These are phyloP conservation scores for Tetropium fuscum DNA, from an alignment of 2,888 invertebrate genomes.

Conservation along the genomic window DNA sequence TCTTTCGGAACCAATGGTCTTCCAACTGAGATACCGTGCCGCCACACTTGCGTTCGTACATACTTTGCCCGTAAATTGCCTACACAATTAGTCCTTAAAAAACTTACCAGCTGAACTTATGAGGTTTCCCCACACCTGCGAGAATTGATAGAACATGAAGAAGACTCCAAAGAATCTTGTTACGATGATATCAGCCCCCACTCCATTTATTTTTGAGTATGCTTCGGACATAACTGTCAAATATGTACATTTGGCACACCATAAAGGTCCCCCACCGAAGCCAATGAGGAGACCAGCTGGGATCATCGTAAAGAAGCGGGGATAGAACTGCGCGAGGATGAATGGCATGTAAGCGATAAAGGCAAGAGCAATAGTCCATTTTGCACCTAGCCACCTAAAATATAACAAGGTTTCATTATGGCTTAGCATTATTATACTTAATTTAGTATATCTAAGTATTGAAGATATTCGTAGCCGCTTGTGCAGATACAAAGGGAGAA, in stretches of 20 bases:
- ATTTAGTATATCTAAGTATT: no score
- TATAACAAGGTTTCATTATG: no score
- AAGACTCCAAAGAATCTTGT: conserved; percentile 95
- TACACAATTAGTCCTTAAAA: no score
- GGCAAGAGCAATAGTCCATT: conserved; percentile 88
- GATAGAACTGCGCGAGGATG: conserved; percentile 91
- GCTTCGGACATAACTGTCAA: conserved; percentile 86
- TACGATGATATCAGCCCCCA: conserved; percentile 81
- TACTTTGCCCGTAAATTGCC: no score
- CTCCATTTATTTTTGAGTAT: conserved; percentile 79
- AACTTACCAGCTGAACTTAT: conserved; percentile 83
- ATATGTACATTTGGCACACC: conserved; percentile 97
- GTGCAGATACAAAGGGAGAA: no score
- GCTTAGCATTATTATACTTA: no score
- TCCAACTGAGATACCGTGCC: no score
- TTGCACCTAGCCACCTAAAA: conserved; percentile 87
- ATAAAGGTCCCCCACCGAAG: conserved; percentile 91
- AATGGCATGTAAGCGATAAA: conserved; percentile 93
- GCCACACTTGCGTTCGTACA: no score
- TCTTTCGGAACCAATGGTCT: no score
- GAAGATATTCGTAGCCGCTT: no score
- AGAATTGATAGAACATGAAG: conserved; percentile 96
- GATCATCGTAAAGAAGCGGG: conserved; percentile 85
- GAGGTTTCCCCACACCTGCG: conserved; percentile 96
- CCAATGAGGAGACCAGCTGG: conserved; percentile 88